These are phyloP conservation scores for Poeciliopsis presidionis DNA, from an alignment of 2,797 vertebrate species.

Conservation along the genomic window DNA sequence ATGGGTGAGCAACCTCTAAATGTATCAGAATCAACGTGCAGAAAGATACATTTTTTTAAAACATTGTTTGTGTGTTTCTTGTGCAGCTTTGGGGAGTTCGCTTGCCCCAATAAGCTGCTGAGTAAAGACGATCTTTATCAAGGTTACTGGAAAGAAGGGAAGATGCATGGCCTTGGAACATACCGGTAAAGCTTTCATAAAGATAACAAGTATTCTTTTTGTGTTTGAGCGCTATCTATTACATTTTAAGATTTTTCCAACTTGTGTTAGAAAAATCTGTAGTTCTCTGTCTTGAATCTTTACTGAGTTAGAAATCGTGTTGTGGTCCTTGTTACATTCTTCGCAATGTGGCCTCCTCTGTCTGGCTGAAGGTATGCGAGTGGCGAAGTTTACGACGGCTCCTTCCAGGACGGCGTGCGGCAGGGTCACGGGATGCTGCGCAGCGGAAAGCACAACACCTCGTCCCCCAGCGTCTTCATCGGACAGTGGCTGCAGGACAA, in stretches of 20 bases:
- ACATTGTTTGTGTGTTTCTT: not conserved
- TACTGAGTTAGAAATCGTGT: not conserved
- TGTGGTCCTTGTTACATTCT: not conserved
- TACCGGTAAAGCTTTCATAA: slow-evolving; percentile 83
- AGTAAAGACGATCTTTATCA: slow-evolving; percentile 91
- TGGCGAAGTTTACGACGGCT: slow-evolving; percentile 96
- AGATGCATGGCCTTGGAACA: slow-evolving; percentile 93
- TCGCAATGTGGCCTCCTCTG: not conserved
- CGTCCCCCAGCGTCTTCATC: slow-evolving; percentile 96
- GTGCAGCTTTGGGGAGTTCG: slow-evolving; percentile 89
- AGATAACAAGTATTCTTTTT: not conserved
- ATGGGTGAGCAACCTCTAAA: slow-evolving; percentile 82
- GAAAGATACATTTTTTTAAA: not conserved
- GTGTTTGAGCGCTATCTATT: not conserved
- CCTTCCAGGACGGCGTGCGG: slow-evolving; percentile 92
- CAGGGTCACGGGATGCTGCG: slow-evolving; percentile 95
- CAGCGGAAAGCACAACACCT: slow-evolving; percentile 93
- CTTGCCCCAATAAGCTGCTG: slow-evolving; percentile 85
- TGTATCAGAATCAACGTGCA: not conserved
- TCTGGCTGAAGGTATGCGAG: slow-evolving; percentile 85
- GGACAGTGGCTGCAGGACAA: slow-evolving; percentile 96
- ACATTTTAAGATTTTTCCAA: not conserved
- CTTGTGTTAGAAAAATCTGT: not conserved
- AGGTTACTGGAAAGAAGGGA: slow-evolving; percentile 95
- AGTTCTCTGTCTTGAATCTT: too few relatives aligned